phyloP scores from a whole-genome alignment of 2,888 invertebrate species.

The Eutolmus rufibarbis region DNA sequence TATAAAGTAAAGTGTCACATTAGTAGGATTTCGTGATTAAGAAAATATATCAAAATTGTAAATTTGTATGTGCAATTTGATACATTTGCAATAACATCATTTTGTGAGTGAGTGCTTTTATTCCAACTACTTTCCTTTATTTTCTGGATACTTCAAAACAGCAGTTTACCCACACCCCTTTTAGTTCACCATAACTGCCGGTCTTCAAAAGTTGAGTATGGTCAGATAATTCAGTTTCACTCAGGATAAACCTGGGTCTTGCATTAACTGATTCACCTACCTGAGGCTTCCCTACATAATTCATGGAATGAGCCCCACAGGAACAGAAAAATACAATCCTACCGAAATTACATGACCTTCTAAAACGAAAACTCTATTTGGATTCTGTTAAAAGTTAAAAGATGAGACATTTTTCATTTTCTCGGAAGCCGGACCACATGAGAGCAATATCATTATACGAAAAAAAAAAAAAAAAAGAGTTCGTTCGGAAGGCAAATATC shows the following conservation, averaged over 20 bases:
- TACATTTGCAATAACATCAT: no score
- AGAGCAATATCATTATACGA: conserved; percentile 13
- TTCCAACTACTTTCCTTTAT: no score
- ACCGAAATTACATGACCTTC: not conserved
- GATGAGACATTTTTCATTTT: not conserved
- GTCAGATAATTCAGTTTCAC: not conserved
- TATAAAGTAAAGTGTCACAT: no score
- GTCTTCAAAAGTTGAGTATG: not conserved
- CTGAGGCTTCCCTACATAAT: not conserved
- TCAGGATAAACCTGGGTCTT: not conserved
- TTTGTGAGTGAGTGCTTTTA: no score
- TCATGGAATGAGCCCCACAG: not conserved
- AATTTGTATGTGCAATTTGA: no score
- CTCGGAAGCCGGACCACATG: not conserved
- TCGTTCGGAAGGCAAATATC: not conserved
- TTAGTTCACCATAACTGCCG: no score
- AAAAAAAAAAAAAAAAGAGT: conserved; percentile 14
- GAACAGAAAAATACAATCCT: not conserved
- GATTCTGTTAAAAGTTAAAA: conserved; percentile 2
- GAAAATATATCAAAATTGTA: no score
- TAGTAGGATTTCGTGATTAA: no score
- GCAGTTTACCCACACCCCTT: no score
- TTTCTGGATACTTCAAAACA: no score
- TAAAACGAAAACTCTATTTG: not conserved
- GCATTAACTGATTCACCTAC: not conserved